Evolutionary conservation across 35 echinoderm and acorn worm species (phyloP), one percentile per base, ranked within the genome.

Genomic region (Ptychodera flava): DNA sequence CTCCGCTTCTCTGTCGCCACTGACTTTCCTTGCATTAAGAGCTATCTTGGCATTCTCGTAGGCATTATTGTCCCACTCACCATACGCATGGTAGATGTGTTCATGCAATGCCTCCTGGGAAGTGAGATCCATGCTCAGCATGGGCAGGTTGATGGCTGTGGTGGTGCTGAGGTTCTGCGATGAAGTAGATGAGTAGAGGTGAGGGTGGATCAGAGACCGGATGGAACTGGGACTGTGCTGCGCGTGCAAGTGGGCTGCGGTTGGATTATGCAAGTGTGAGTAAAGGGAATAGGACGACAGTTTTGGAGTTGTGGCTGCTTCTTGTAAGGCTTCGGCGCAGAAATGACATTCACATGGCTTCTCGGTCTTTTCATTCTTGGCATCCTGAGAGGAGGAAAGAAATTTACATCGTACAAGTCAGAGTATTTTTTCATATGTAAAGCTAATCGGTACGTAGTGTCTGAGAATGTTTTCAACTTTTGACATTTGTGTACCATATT

Each of bases 151-250:
- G 89, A 36, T 31, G 45, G 38, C 35, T 52, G 84, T 35, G 10
- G 28, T 79, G 77, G 84, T 93, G 76, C 86, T 87, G 31, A 85
- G 86, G 77, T 97, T 97, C 78, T 99, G 96, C 0, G 96, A 92
- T n/a, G n/a, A n/a, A 64, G 93, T 90, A 77, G 94, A 85, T 85
- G 94, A 94, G 83, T 99, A 99, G 16, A 99, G 88, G 85, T 99
- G 96, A 1, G 96, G 96, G 84, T 99, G 96, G 52, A 99, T 99
- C 35, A 94, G 88, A 15, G 96, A 92, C 85, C 94, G 96, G 45
- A 94, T 99, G 35, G 96, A 64, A 64, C 45, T 64, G 6, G 45
- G 45, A 64, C 96, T 16, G 92, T 94, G 38, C 92, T 94, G 81
- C 92, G 92, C 35, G 90, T 92, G 77, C 91, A 92, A 84, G 92